phyloP scores from a whole-genome alignment of 2,113 vertebrate genomes.

The Saguinus imperator region DNA sequence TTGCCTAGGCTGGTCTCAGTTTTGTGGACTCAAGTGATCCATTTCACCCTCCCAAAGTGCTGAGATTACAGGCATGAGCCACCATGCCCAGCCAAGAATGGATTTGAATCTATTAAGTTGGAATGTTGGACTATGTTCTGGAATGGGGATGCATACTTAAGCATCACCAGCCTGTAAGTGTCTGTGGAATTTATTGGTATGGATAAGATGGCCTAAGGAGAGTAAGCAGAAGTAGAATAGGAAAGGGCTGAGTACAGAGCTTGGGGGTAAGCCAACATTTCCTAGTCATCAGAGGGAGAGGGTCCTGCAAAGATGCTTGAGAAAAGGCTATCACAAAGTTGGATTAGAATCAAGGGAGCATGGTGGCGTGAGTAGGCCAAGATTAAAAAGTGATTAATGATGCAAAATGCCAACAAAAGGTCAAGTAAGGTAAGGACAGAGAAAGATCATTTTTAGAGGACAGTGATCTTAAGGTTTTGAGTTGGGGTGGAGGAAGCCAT shows the following conservation, averaged over 20 bases:
- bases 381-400: neutral
- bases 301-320: neutral
- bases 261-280: neutral
- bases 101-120: constrained; percentile 14
- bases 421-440: constrained; percentile 4
- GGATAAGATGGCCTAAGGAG: neutral
- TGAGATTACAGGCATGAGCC: too few relatives aligned
- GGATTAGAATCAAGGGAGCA: neutral
- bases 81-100: neutral
- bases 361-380: neutral
- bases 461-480: constrained; percentile 18
- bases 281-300: neutral
- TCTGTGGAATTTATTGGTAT: neutral
- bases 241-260: neutral
- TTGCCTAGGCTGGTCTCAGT: too few relatives aligned
- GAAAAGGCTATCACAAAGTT: neutral
- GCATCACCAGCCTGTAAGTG: neutral
- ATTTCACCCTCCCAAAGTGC: too few relatives aligned
- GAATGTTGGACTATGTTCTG: neutral
- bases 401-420: neutral
- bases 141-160: neutral
- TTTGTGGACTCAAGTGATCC: too few relatives aligned
- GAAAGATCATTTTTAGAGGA: constrained; percentile 42
- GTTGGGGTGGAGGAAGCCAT: neutral
- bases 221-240: neutral